Conservation (phyloP, 2,113 vertebrate species). For the Psilopsiagon aymara region DNA sequence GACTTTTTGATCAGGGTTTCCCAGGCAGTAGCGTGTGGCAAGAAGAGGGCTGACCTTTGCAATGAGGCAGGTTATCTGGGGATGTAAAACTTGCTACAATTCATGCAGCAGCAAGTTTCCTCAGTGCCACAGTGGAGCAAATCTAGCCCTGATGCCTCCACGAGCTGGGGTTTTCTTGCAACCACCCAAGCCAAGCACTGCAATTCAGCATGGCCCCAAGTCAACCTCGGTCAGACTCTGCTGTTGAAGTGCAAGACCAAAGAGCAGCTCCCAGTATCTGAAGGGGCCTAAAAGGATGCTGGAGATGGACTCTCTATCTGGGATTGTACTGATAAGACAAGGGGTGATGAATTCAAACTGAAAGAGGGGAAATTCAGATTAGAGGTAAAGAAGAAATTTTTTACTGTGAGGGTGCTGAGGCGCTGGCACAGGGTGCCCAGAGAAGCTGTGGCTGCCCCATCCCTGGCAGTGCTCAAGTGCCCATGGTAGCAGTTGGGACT, state of each 20-base stretch:
- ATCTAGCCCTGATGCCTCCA: background rate
- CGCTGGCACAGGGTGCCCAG: no score
- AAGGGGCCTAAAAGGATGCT: background rate
- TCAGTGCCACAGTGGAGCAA: rapidly evolving
- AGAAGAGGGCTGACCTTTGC: background rate
- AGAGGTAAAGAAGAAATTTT: background rate
- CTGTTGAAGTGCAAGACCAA: background rate
- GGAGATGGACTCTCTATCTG: background rate
- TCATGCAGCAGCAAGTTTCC: background rate
- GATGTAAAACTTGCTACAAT: rapidly evolving
- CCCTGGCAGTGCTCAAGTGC: background rate
- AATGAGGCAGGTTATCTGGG: background rate
- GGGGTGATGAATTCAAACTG: background rate
- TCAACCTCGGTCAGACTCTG: background rate
- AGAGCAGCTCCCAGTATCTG: background rate
- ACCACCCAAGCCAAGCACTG: background rate
- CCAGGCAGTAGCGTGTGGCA: rapidly evolving
- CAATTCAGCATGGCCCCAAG: background rate
- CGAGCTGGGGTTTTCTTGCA: background rate
- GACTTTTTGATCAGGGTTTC: background rate
- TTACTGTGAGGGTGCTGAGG: background rate
- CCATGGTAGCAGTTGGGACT: rapidly evolving
- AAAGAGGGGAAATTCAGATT: background rate
- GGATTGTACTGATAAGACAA: background rate
- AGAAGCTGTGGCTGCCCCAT: no score